A percentile compares a stretch with the other conserved stretches of the same genome.
Conservation (phyloP, 2,888 invertebrate species). For the Podotricha telesiphe region DNA sequence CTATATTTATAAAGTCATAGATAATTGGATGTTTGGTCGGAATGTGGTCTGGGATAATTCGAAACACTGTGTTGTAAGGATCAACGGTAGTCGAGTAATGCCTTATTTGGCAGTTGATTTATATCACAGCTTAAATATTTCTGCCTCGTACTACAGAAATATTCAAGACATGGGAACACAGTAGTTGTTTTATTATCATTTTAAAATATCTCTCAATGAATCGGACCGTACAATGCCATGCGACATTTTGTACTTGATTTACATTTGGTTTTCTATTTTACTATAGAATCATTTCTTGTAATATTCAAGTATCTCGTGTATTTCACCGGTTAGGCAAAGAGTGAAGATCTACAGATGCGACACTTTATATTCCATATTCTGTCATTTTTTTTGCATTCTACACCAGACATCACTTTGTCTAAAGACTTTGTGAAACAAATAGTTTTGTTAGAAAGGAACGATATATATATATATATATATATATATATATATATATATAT, state of each 20-base stretch:
- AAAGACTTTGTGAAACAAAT: no score
- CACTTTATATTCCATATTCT: no score
- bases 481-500: no score
- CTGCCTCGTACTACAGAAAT: constrained; percentile 27
- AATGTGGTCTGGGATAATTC: constrained; percentile 39
- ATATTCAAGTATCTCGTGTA: background rate
- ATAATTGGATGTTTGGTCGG: constrained; percentile 41
- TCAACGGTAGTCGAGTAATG: constrained; percentile 40
- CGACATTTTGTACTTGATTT: constrained; percentile 4
- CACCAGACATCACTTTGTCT: no score
- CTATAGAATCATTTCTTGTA: background rate
- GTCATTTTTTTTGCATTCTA: background rate
- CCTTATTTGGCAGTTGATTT: constrained; percentile 43
- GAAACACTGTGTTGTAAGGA: constrained; percentile 38
- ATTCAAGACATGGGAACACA: constrained; percentile 24
- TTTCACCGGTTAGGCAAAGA: background rate
- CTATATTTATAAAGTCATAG: constrained; percentile 41
- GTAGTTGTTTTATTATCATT: constrained; percentile 13
- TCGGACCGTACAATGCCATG: background rate
- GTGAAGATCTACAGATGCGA: no score
- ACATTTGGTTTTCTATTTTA: background rate
- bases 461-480: no score
- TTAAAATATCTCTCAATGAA: constrained; percentile 1
- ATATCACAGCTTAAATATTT: constrained; percentile 38
- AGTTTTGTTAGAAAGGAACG: no score